These are phyloP conservation scores for Fulica atra DNA, from an alignment of 2,113 vertebrate genomes.

Conservation along the genomic window DNA sequence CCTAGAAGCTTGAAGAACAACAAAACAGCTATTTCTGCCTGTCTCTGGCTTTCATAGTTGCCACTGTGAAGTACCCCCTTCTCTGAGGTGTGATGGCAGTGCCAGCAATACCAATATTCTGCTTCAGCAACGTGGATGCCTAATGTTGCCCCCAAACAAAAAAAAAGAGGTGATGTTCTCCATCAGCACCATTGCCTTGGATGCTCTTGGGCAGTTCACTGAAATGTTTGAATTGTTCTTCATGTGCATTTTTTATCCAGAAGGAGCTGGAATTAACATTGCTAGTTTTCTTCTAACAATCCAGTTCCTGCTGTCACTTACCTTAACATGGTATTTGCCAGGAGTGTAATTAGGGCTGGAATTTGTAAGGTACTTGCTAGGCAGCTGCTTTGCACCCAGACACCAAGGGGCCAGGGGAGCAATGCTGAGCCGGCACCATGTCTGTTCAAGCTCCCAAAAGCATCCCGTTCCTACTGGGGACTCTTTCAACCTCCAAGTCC, in stretches of 20 bases:
- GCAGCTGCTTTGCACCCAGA: background rate
- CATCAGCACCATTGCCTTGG: background rate
- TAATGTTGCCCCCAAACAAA: background rate
- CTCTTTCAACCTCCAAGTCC: background rate
- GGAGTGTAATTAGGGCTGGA: background rate
- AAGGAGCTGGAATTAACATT: background rate
- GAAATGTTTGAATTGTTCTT: background rate
- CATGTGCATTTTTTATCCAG: background rate
- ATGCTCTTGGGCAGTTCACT: background rate
- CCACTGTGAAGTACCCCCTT: background rate
- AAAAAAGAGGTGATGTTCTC: fast-evolving
- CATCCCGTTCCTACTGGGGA: background rate
- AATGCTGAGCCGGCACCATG: background rate
- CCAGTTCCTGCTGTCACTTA: background rate
- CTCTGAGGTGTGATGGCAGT: background rate
- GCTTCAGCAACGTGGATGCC: background rate
- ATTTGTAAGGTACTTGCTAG: background rate
- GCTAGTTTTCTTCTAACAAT: background rate
- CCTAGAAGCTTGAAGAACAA: background rate
- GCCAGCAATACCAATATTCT: background rate
- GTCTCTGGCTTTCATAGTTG: background rate
- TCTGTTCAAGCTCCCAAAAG: background rate
- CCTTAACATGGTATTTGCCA: background rate
- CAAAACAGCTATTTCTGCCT: background rate
- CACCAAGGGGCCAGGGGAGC: background rate